phyloP scores from a whole-genome alignment of 2,888 invertebrate species.

The Parnassius mnemosyne region DNA sequence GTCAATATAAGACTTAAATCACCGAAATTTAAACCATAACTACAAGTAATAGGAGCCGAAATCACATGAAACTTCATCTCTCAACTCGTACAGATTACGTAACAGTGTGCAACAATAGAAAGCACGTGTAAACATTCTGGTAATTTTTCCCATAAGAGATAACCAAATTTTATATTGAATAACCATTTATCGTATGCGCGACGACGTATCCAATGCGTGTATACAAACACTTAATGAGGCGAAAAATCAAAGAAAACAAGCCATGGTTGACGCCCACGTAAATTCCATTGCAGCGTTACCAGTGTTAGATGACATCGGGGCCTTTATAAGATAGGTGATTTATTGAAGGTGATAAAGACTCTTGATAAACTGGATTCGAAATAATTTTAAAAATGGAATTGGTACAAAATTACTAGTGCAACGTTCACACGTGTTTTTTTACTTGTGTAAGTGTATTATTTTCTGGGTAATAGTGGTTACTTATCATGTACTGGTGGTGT shows the following conservation, averaged over 20 bases:
- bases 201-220: conserved; percentile 60
- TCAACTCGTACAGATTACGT: conserved; percentile 27
- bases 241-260: conserved; percentile 69
- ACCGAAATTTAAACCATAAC: conserved; percentile 28
- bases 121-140: conserved; percentile 49
- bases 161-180: conserved; percentile 55
- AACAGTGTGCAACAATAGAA: conserved; percentile 35
- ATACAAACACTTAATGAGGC: conserved; percentile 71
- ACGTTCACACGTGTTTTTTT: too few relatives aligned
- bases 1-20: conserved; percentile 17
- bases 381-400: not conserved
- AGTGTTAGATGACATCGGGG: not conserved
- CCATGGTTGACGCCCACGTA: conserved; percentile 56
- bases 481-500: too few relatives aligned
- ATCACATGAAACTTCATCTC: conserved; percentile 16
- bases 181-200: conserved; percentile 59
- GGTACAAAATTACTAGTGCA: too few relatives aligned
- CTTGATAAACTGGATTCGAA: not conserved
- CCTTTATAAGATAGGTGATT: not conserved
- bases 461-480: too few relatives aligned
- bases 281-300: conserved; percentile 41
- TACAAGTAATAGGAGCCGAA: conserved; percentile 14
- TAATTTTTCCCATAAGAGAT: conserved; percentile 58
- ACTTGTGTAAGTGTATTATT: too few relatives aligned
- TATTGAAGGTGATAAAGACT: not conserved